Conservation (phyloP, 2,888 invertebrate genomes). For the Incurvaria masculella region DNA sequence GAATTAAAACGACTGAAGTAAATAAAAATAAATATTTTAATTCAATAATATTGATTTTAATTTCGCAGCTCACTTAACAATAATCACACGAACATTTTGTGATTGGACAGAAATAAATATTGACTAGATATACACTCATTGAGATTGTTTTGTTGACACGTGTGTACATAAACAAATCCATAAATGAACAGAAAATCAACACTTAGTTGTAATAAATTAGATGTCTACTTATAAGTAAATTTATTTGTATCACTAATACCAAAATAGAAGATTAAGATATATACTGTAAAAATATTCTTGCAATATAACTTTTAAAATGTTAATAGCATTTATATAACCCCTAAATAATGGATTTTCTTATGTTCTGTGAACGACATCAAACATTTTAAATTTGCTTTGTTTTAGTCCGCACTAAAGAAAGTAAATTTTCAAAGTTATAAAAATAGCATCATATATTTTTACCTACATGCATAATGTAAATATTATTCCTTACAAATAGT, state of each 20-base stretch:
- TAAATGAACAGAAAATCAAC: slow-evolving; percentile 49
- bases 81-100: background rate
- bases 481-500: no score
- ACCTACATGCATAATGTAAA: background rate
- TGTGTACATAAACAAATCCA: slow-evolving; percentile 39
- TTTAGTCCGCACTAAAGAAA: background rate
- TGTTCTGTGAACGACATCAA: background rate
- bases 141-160: slow-evolving; percentile 35
- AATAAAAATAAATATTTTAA: slow-evolving; percentile 54
- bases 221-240: slow-evolving; percentile 43
- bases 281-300: background rate
- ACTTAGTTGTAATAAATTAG: slow-evolving; percentile 48
- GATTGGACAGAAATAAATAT: background rate
- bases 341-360: background rate
- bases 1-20: slow-evolving; percentile 18
- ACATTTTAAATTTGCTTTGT: background rate
- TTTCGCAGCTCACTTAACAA: background rate
- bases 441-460: background rate
- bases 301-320: background rate
- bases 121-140: slow-evolving; percentile 56
- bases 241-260: slow-evolving; percentile 53
- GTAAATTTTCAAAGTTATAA: background rate
- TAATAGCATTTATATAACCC: background rate
- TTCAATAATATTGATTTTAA: slow-evolving; percentile 24
- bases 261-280: slow-evolving; percentile 27